Base-by-base conservation (phyloP, 2,888 invertebrate species). In the Hydrotaea cyrtoneurina region DNA sequence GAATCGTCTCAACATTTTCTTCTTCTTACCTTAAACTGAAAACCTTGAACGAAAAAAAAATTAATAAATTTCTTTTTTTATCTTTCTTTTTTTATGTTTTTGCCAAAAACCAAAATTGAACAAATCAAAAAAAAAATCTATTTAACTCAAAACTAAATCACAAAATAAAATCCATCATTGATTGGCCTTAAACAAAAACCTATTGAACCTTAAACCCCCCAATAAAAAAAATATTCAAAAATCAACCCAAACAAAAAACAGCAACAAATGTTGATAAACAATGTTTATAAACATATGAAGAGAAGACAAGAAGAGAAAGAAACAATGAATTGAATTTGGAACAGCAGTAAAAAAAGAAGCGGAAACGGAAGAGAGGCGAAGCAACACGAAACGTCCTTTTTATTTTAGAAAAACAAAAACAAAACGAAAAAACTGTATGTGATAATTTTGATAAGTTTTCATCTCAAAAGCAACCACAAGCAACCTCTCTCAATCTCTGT, bases 201-300 rank as follows among this genome's bases (percentile, higher is more conserved):
- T 62, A 76, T 73, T 15, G 15, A 62, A 59, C 21, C 26, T 23
- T 46, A 73, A 73, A 57, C 17, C 72, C 59, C 69, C n/a, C 17
- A 73, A 19, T 31, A 23, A 74, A 59, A 23, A 57, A 83, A 76
- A 53, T 75, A 43, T 50, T 43, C n/a, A n/a, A 69, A 53, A 72
- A 72, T 53, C 8, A 15, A 31, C 13, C 15, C 53, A 17, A 17
- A 39, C 39, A 39, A 55, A 31, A 55, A 5, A 21, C 55, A 81
- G 73, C 82, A 55, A 80, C 77, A 85, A 82, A 81, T 85, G 85
- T 85, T 85, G 85, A 85, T 82, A 85, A 80, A 73, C 82, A 85
- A 85, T 85, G 85, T 85, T 85, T 85, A 82, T 79, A 85, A 84
- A 76, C 81, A 84, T 72, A 77, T 66, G 13, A 39, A 19, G 31